Conservation (phyloP, 92 coral and sea anemone species). For the Siderastrea siderea region DNA sequence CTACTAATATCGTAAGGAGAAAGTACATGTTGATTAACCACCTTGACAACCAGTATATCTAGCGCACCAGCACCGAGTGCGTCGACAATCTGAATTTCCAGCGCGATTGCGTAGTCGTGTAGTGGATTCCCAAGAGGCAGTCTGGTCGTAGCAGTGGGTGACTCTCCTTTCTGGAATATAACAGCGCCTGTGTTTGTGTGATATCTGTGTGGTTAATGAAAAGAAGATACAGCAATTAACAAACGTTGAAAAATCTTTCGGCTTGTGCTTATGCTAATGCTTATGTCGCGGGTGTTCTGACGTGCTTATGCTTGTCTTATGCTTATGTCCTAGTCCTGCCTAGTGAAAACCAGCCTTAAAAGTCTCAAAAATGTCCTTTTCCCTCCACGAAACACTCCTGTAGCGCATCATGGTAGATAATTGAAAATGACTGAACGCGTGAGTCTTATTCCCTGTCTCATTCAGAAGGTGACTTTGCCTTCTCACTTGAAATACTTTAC, state of each 20-base stretch:
- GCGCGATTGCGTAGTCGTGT: slow-evolving; percentile 54
- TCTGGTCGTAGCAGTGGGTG: slow-evolving; percentile 66
- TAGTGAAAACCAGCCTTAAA: no score
- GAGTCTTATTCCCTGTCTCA: no score
- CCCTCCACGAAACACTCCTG: no score
- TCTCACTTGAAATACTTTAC: no score
- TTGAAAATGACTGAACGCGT: no score
- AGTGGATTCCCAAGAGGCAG: slow-evolving; percentile 86
- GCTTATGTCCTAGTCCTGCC: no score
- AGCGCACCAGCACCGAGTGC: slow-evolving; percentile 67
- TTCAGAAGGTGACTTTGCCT: no score
- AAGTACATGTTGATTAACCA: not conserved
- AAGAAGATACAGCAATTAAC: not conserved
- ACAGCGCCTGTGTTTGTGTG: slow-evolving; percentile 84
- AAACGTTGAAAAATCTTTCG: no score
- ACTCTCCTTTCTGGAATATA: slow-evolving; percentile 65
- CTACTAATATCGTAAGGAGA: not conserved
- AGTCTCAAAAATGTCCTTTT: no score
- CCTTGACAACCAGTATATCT: slow-evolving; percentile 15
- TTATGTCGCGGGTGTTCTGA: no score
- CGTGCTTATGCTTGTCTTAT: no score
- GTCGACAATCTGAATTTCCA: slow-evolving; percentile 71
- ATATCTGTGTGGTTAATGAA: slow-evolving; percentile 27
- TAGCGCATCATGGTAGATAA: no score
- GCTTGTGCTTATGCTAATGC: not conserved